phyloP scores from a whole-genome alignment of 2,888 invertebrate species.

The Eilema caniola region DNA sequence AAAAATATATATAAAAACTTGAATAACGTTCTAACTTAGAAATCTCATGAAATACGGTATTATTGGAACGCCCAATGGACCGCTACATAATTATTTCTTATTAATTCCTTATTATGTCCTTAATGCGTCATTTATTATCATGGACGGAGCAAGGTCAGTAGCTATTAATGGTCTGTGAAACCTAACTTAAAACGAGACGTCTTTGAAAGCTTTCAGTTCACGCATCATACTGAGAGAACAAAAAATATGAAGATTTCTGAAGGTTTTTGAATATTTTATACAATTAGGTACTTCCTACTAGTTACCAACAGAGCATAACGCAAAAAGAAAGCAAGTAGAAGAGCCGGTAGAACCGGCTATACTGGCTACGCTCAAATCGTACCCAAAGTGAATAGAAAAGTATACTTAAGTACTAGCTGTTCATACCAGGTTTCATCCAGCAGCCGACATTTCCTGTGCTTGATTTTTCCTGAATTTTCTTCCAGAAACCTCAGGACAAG shows the following conservation, averaged over 20 bases:
- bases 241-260: too few relatives aligned
- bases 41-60: neutral
- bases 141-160: neutral
- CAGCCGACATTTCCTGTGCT: too few relatives aligned
- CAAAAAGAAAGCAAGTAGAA: neutral
- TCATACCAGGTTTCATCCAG: neutral
- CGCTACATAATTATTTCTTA: too few relatives aligned
- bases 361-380: neutral
- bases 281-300: too few relatives aligned
- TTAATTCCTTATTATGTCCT: neutral
- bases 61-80: neutral
- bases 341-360: too few relatives aligned
- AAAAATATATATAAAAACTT: too few relatives aligned
- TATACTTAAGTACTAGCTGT: neutral
- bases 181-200: neutral
- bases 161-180: neutral
- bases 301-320: neutral
- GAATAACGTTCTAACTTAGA: too few relatives aligned
- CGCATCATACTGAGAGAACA: too few relatives aligned
- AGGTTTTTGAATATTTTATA: too few relatives aligned
- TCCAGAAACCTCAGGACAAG: too few relatives aligned
- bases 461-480: neutral
- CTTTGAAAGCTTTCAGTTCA: neutral
- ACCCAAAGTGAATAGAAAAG: neutral
- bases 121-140: neutral